Percentiles rank a stretch among this genome's conserved stretches.
These are phyloP conservation scores for Scaptomyza hsui DNA, from an alignment of 1,140 invertebrate genomes.

Conservation along the genomic window DNA sequence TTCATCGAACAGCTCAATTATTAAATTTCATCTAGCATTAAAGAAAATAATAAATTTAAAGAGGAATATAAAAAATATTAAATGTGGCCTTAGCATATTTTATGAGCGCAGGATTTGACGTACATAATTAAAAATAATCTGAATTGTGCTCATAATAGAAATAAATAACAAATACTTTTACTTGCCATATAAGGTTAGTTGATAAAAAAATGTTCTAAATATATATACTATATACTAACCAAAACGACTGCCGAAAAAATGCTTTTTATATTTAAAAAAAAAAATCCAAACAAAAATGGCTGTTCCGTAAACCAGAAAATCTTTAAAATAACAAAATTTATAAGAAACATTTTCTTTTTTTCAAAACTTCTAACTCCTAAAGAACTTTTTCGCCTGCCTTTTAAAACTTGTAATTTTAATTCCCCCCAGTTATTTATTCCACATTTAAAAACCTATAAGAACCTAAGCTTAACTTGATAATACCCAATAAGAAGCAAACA, in stretches of 20 bases:
- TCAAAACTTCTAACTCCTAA: neutral
- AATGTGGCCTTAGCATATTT: conserved; percentile 80
- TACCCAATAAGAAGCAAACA: conserved; percentile 65
- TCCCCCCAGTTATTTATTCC: conserved; percentile 44
- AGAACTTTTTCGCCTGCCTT: conserved; percentile 48
- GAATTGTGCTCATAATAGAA: conserved; percentile 75
- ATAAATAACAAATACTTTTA: conserved; percentile 25
- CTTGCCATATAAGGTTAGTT: conserved; percentile 31
- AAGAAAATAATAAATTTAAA: conserved; percentile 50
- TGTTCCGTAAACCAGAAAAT: conserved; percentile 37
- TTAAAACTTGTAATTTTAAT: conserved; percentile 48
- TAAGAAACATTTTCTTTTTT: neutral
- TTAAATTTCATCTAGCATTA: conserved; percentile 38
- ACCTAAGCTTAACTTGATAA: conserved; percentile 47
- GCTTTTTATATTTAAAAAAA: conserved; percentile 55
- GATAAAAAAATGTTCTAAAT: conserved; percentile 31
- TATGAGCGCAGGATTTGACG: conserved; percentile 61
- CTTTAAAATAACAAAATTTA: neutral
- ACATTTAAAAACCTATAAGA: conserved; percentile 19
- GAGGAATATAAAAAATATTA: conserved; percentile 49
- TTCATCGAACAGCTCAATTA: conserved; percentile 49
- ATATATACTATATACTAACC: conserved; percentile 49
- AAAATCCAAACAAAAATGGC: conserved; percentile 40
- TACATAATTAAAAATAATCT: conserved; percentile 15
- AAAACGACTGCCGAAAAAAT: conserved; percentile 70